A percentile compares a stretch with the other conserved stretches of the same genome.
Evolutionary conservation across 2,888 invertebrate genomes (phyloP).

Genomic region (Andricus quercusramuli): DNA sequence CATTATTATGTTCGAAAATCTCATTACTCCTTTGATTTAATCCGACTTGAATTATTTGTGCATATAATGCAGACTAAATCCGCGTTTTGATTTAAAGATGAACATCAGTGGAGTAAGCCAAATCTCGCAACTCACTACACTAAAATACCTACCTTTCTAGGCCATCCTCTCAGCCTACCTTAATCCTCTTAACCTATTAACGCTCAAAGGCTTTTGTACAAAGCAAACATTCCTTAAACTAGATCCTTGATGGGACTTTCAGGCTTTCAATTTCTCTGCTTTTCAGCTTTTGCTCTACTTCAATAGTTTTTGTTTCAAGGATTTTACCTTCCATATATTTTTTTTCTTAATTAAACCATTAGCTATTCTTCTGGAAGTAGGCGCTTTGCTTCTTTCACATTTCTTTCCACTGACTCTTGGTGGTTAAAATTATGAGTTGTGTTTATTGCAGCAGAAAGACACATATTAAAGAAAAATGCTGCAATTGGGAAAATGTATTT

Average conservation of each 20-base stretch:
- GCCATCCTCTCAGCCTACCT: slow-evolving; percentile 57
- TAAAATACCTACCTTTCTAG: slow-evolving; percentile 56
- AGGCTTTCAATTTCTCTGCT: slow-evolving; percentile 25
- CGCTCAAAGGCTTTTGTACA: slow-evolving; percentile 61
- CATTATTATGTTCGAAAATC: too few species aligned
- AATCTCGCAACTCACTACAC: slow-evolving; percentile 53
- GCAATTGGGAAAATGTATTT: slow-evolving; percentile 13
- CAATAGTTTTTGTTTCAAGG: slow-evolving; percentile 10
- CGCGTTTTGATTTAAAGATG: slow-evolving; percentile 18
- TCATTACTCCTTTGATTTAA: background rate
- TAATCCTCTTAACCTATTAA: slow-evolving; percentile 66
- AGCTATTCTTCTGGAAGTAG: slow-evolving; percentile 16
- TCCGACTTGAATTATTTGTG: background rate
- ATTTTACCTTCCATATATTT: background rate
- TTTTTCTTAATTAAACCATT: slow-evolving; percentile 13
- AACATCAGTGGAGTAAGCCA: slow-evolving; percentile 1
- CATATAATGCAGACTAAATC: slow-evolving; percentile 1
- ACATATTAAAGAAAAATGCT: background rate
- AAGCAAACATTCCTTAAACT: slow-evolving; percentile 38
- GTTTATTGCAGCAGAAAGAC: background rate
- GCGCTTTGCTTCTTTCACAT: background rate
- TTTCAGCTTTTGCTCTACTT: slow-evolving; percentile 5
- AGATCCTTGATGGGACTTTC: slow-evolving; percentile 23
- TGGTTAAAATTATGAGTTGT: slow-evolving; percentile 1
- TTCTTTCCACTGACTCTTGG: background rate